These are phyloP conservation scores for Eulemur mongoz DNA, from an alignment of 2,797 vertebrate species.

Conservation along the genomic window DNA sequence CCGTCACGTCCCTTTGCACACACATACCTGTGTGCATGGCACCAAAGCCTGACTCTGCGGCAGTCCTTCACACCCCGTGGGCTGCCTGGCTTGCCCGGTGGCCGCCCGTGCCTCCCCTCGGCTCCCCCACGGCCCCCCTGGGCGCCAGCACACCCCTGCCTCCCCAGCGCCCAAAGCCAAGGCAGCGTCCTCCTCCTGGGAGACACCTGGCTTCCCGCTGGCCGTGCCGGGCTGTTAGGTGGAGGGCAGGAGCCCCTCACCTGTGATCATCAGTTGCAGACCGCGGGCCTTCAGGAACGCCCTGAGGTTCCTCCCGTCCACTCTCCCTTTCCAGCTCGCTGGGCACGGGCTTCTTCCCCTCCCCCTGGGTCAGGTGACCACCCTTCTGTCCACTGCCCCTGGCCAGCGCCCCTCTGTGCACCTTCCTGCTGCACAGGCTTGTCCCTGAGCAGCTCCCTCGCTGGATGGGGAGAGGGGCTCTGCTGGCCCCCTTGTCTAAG, in stretches of 20 bases:
- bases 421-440: background rate
- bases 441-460: background rate
- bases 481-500: background rate
- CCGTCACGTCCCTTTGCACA: conserved; percentile 73
- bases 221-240: fast-evolving
- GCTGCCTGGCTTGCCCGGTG: background rate
- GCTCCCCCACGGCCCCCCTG: fast-evolving
- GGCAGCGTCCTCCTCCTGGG: background rate
- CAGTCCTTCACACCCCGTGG: conserved; percentile 45
- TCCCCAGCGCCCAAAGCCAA: background rate
- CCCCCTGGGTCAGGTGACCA: background rate
- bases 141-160: background rate
- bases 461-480: background rate
- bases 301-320: background rate
- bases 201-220: background rate
- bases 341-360: background rate
- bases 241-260: background rate
- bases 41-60: conserved; percentile 40
- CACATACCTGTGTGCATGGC: conserved; percentile 78
- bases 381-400: background rate
- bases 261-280: background rate
- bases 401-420: background rate
- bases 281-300: background rate
- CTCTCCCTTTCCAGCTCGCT: background rate
- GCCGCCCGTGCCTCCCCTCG: background rate